Percentiles rank a stretch among this genome's conserved stretches.
phyloP scores from a whole-genome alignment of 1,140 invertebrate species.

The Coboldia fuscipes region DNA sequence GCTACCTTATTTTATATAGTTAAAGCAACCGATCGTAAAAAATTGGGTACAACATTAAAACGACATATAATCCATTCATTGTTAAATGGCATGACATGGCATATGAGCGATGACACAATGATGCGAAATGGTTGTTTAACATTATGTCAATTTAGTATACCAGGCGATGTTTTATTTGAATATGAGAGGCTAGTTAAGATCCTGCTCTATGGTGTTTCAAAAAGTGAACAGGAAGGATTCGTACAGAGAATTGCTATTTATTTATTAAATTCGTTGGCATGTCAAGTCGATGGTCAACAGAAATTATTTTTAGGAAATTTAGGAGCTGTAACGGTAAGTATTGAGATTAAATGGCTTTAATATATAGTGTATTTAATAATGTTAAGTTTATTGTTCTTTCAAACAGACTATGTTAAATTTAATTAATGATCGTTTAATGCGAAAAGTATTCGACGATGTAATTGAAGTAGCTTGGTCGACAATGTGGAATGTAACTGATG shows the following conservation, averaged over 20 bases:
- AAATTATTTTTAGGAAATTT: conserved; percentile 76
- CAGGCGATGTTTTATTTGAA: conserved; percentile 80
- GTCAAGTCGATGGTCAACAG: conserved; percentile 83
- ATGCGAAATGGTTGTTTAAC: conserved; percentile 89
- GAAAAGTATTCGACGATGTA: conserved; percentile 73
- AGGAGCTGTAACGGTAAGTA: conserved; percentile 60
- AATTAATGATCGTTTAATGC: conserved; percentile 51
- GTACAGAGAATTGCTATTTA: conserved; percentile 89
- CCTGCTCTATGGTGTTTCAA: conserved; percentile 59
- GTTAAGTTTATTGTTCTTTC: background rate
- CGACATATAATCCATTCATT: conserved; percentile 57
- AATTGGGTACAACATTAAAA: conserved; percentile 42
- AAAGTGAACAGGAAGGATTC: conserved; percentile 68
- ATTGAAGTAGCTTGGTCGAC: conserved; percentile 96
- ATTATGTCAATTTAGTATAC: conserved; percentile 86
- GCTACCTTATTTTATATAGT: conserved; percentile 89
- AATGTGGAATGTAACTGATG: conserved; percentile 96
- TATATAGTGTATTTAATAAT: background rate
- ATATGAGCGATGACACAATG: conserved; percentile 73
- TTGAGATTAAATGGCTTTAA: background rate
- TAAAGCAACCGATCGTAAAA: conserved; percentile 54
- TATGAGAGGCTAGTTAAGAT: conserved; percentile 74
- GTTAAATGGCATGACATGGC: conserved; percentile 70
- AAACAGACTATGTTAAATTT: conserved; percentile 64
- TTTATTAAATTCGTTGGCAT: conserved; percentile 84